Conservation (phyloP, 2,113 vertebrate genomes). For the Phocoena sinus region DNA sequence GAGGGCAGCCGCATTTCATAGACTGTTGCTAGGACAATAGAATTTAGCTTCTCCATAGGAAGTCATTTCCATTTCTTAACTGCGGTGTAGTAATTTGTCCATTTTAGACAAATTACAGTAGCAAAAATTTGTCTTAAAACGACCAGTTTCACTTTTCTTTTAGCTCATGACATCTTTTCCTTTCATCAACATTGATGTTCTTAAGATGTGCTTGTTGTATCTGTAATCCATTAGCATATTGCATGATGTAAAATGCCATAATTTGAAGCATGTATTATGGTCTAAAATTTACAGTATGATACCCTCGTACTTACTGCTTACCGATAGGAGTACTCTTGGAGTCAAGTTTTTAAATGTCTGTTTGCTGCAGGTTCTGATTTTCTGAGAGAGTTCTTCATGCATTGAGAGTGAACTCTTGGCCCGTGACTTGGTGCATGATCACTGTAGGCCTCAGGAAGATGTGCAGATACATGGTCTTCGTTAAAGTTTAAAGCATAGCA, state of each 20-base stretch:
- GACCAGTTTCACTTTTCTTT: neutral
- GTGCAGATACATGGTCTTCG: neutral
- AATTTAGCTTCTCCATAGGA: neutral
- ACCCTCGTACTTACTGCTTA: neutral
- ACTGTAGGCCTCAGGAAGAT: neutral
- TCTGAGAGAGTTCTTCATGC: neutral
- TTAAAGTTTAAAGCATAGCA: neutral
- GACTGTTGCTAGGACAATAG: neutral
- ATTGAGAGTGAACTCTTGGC: neutral
- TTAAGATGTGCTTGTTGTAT: neutral
- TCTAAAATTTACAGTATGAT: neutral
- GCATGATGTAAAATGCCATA: neutral
- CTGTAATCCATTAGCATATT: neutral
- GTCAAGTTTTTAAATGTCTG: neutral
- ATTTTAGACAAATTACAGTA: neutral
- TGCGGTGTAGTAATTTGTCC: neutral
- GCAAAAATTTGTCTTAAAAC: constrained; percentile 6
- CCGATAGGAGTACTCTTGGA: neutral
- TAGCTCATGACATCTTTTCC: neutral
- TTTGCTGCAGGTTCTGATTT: neutral
- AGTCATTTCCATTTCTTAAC: constrained; percentile 10
- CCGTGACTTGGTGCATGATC: neutral
- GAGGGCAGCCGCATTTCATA: neutral
- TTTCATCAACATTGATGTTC: constrained; percentile 7
- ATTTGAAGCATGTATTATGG: neutral